phyloP scores from a whole-genome alignment of 1,140 invertebrate genomes.

The Daktulosphaira vitifoliae region DNA sequence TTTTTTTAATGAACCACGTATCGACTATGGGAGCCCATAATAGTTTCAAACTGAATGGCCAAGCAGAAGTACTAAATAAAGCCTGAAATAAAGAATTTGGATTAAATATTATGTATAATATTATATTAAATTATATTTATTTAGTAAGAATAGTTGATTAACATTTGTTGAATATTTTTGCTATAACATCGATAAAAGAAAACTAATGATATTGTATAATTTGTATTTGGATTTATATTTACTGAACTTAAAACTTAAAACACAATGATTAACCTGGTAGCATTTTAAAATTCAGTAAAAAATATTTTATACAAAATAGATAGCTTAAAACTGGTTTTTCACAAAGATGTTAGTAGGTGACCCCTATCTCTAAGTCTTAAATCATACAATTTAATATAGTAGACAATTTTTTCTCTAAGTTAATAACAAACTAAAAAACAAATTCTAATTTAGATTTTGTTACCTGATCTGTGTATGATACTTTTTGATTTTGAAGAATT shows the following conservation, averaged over 20 bases:
- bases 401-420: background rate
- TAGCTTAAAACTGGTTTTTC: too few species aligned
- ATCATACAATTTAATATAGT: background rate
- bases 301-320: too few species aligned
- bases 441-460: background rate
- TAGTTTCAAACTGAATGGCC: conserved; percentile 96
- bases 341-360: too few species aligned
- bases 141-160: background rate
- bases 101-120: background rate
- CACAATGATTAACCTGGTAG: too few species aligned
- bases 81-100: conserved; percentile 57
- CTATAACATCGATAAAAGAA: too few species aligned
- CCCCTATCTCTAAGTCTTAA: too few species aligned
- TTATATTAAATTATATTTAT: background rate
- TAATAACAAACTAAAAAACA: too few species aligned
- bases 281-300: too few species aligned
- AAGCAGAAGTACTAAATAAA: conserved; percentile 95
- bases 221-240: too few species aligned
- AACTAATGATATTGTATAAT: too few species aligned
- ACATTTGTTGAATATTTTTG: too few species aligned
- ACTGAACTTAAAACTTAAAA: too few species aligned
- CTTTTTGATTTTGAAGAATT: conserved; percentile 81
- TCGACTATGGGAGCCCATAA: conserved; percentile 98
- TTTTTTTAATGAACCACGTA: conserved; percentile 67
- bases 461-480: conserved; percentile 77